A percentile compares a stretch with the other conserved stretches of the same genome.
Conservation (phyloP, 2,113 vertebrate species). For the Bombycilla garrulus region DNA sequence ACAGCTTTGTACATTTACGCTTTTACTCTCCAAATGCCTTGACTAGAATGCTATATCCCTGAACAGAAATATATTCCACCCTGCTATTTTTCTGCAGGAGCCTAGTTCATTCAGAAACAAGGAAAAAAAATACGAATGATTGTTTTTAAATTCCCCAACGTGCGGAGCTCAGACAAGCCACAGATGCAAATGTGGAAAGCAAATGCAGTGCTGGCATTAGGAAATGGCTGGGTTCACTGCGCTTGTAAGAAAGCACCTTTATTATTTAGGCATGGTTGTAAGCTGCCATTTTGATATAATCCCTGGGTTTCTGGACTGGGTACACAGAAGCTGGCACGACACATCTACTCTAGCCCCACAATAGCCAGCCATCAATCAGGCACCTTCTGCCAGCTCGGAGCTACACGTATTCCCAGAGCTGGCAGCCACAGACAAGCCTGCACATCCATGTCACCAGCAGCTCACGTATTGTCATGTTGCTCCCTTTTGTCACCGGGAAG, state of each 20-base stretch:
- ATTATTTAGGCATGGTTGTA: background rate
- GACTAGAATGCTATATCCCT: slow-evolving; percentile 8
- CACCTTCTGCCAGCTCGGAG: background rate
- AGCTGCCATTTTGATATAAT: background rate
- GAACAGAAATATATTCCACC: slow-evolving; percentile 40
- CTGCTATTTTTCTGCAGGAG: slow-evolving; percentile 48
- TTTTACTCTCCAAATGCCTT: slow-evolving; percentile 14
- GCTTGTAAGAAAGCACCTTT: background rate
- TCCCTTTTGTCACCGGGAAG: background rate
- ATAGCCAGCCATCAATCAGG: background rate
- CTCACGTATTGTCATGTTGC: background rate
- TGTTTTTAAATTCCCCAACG: slow-evolving; percentile 19
- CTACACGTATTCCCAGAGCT: background rate
- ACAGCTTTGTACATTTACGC: background rate
- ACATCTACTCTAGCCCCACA: background rate
- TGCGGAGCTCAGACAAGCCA: background rate
- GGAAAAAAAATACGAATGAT: background rate
- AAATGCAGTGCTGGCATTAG: background rate
- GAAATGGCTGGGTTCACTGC: background rate
- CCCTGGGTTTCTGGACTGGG: background rate
- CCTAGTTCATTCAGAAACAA: slow-evolving; percentile 28
- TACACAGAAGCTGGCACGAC: background rate
- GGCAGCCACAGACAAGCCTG: background rate
- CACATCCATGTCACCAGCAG: background rate
- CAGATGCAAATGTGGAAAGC: slow-evolving; percentile 28